Conservation (phyloP, 2,113 vertebrate genomes). For the Pituophis catenifer region DNA sequence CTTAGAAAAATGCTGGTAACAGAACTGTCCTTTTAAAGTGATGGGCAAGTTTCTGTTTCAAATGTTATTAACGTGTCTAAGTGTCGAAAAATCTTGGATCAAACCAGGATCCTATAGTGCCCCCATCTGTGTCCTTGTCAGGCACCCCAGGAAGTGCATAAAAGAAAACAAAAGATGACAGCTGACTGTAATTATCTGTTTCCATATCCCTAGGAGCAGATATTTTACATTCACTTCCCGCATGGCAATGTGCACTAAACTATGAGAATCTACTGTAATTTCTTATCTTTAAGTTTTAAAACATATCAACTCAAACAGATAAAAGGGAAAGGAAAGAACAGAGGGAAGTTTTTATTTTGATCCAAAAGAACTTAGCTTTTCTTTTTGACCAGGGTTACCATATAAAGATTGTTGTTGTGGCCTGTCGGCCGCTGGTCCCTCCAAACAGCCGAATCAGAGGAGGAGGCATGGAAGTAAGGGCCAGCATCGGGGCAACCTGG, state of each 20-base stretch:
- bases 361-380: not conserved
- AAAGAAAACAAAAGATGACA: not conserved
- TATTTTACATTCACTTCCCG: not conserved
- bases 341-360: slow-evolving; percentile 10
- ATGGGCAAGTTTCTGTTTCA: not conserved
- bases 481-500: too few species aligned
- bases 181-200: not conserved
- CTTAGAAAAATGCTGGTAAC: not conserved
- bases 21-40: not conserved
- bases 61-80: not conserved
- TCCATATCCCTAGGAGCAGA: not conserved
- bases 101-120: not conserved
- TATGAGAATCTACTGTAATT: not conserved
- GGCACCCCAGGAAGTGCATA: not conserved
- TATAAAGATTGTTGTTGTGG: not conserved
- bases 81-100: not conserved
- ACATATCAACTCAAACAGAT: slow-evolving; percentile 1
- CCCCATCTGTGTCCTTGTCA: not conserved
- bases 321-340: slow-evolving; percentile 17
- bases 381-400: slow-evolving; percentile 16
- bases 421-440: too few species aligned
- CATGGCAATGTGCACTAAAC: not conserved
- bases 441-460: too few species aligned
- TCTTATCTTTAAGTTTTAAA: not conserved
- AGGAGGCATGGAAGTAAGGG: too few species aligned